Evolutionary conservation across 1,140 invertebrate species (phyloP), one percentile per base, ranked within the genome.

Genomic region (Portunus trituberculatus): DNA sequence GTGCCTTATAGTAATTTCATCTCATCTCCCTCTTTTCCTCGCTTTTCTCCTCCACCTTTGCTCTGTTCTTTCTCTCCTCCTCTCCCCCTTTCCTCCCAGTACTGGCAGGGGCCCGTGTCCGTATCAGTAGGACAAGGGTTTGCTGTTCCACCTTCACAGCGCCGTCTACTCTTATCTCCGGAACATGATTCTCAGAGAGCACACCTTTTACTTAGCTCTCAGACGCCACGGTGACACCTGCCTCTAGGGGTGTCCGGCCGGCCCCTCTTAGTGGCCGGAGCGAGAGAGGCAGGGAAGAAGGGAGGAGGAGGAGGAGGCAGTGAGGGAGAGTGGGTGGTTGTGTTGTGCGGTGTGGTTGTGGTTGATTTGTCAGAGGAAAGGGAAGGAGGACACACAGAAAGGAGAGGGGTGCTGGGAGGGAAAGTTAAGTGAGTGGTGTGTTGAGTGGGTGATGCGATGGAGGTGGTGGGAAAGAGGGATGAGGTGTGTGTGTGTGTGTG

Each of bases 171-270:
- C 67, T 76, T 76, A 76, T 76, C 67, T 25, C 67, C 12, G 12
- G 67, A n/a, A 76, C 67, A 76, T 76, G 67, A 76, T 76, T 76
- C 67, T 20, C n/a, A n/a, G 67, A 76, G 67, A 76, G 67, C 67
- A 76, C 67, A 76, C 67, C 67, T 76, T 76, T 76, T 76, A 76
- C 67, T 76, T 76, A 76, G 67, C 67, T 76, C 67, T 76, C 67
- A 76, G 67, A n/a, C 67, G 67, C 67, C 67, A 76, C 67, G 20
- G 67, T 76, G 67, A 76, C 67, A 76, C 67, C 67, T 76, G 67
- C 67, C 67, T 76, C 67, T 20, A 20, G 52, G 52, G 52, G 52
- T 59, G 52, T 59, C 52, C 52, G 10, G 52, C 52, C 12, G 52
- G 52, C 10, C 52, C 67, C 67, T 76, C 67, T 76, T 76, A 76